Evolutionary conservation across 2,888 invertebrate genomes (phyloP).

Genomic region (Omphaloscelis lunosa): DNA sequence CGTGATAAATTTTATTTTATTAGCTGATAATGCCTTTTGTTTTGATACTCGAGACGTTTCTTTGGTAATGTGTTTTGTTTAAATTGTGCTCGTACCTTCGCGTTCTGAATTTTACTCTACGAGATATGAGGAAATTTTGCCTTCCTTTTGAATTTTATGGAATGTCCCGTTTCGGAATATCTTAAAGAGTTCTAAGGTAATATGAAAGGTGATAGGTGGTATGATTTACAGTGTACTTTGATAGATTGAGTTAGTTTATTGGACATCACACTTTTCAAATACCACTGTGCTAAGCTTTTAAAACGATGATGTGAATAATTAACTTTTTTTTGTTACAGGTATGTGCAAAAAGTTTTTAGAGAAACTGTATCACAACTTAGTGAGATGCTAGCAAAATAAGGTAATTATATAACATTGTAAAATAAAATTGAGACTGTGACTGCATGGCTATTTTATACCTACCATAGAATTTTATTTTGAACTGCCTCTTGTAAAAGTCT

Average conservation of each 20-base stretch:
- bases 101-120: background rate
- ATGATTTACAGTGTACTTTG: background rate
- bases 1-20: slow-evolving; percentile 58
- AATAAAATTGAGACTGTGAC: background rate
- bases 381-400: background rate
- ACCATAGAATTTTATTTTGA: background rate
- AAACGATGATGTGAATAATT: background rate
- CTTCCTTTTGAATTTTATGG: background rate
- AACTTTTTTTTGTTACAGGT: slow-evolving; percentile 48
- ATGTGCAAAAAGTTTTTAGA: slow-evolving; percentile 2
- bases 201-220: too few relatives aligned
- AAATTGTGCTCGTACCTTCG: slow-evolving; percentile 15
- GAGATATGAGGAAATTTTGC: background rate
- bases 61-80: slow-evolving; percentile 46
- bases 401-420: background rate
- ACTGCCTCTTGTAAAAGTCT: background rate
- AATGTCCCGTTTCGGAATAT: background rate
- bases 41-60: slow-evolving; percentile 25
- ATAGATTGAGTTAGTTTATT: background rate
- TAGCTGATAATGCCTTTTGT: slow-evolving; percentile 54
- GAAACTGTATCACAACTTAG: too few relatives aligned
- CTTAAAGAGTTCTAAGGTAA: background rate
- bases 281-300: background rate
- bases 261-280: background rate
- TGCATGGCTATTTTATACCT: background rate